Evolutionary conservation across 1,140 invertebrate species (phyloP).

Genomic region (Cardiocondyla obscurior): DNA sequence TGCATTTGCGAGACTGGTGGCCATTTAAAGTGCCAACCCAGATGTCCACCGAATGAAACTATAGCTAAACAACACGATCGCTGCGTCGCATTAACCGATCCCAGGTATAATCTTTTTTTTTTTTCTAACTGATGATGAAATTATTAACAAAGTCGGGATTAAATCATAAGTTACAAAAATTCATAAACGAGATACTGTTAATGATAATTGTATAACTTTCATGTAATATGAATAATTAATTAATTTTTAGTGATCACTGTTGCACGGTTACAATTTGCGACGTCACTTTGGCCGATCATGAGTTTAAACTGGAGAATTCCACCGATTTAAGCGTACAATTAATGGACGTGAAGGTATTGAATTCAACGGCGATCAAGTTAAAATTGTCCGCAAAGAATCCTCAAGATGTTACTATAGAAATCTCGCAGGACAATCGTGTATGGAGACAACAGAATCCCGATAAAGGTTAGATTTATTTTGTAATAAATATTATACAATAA

Average conservation of each 20-base stretch:
- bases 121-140: neutral
- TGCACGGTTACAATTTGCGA: slow-evolving; percentile 93
- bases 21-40: slow-evolving; percentile 88
- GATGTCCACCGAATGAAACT: slow-evolving; percentile 84
- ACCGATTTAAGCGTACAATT: slow-evolving; percentile 77
- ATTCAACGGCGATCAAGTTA: slow-evolving; percentile 80
- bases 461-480: too few relatives aligned
- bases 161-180: neutral
- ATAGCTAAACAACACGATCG: slow-evolving; percentile 79
- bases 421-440: slow-evolving; percentile 81
- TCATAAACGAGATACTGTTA: neutral
- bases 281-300: slow-evolving; percentile 89
- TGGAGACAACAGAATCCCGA: slow-evolving; percentile 79
- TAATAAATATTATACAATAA: too few relatives aligned
- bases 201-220: too few relatives aligned
- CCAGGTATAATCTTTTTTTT: slow-evolving; percentile 64
- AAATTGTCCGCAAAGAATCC: slow-evolving; percentile 75
- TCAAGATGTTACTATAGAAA: slow-evolving; percentile 75
- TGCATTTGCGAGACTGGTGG: slow-evolving; percentile 91
- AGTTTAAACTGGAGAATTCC: slow-evolving; percentile 83
- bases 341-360: slow-evolving; percentile 80
- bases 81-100: slow-evolving; percentile 78
- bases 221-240: too few relatives aligned
- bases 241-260: slow-evolving; percentile 88
- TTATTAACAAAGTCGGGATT: neutral